These are phyloP conservation scores for Stegostoma tigrinum DNA, from an alignment of 2,113 vertebrate species.

Conservation along the genomic window DNA sequence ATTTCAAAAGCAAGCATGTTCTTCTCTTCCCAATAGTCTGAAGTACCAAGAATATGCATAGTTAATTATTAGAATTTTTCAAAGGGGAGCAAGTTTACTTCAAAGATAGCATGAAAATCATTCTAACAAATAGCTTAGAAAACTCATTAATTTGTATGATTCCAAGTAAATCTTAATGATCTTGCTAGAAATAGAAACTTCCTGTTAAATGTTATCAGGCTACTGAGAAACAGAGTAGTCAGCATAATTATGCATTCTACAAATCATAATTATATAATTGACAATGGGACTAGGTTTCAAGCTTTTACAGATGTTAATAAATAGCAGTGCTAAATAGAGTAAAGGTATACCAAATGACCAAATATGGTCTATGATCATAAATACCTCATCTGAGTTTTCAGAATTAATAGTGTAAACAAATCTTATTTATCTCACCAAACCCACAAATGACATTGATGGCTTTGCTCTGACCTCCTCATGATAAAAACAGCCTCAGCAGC, in stretches of 20 bases:
- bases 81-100: conserved; percentile 12
- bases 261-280: neutral
- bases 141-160: neutral
- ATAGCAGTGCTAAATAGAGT: neutral
- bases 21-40: neutral
- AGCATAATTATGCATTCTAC: neutral
- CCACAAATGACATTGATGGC: neutral
- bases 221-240: neutral
- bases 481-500: neutral
- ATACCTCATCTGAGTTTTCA: neutral
- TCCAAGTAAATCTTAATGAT: neutral
- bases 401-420: neutral
- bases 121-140: neutral
- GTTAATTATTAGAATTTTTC: neutral
- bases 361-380: neutral
- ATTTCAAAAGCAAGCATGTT: neutral
- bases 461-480: neutral
- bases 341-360: neutral
- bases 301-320: neutral
- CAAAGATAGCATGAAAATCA: neutral
- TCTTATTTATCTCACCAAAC: neutral
- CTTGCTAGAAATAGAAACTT: neutral
- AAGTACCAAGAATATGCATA: neutral
- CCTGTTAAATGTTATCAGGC: neutral
- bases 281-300: neutral